phyloP scores from a whole-genome alignment of 2,797 vertebrate genomes.

The Melanotaenia trifasciata region DNA sequence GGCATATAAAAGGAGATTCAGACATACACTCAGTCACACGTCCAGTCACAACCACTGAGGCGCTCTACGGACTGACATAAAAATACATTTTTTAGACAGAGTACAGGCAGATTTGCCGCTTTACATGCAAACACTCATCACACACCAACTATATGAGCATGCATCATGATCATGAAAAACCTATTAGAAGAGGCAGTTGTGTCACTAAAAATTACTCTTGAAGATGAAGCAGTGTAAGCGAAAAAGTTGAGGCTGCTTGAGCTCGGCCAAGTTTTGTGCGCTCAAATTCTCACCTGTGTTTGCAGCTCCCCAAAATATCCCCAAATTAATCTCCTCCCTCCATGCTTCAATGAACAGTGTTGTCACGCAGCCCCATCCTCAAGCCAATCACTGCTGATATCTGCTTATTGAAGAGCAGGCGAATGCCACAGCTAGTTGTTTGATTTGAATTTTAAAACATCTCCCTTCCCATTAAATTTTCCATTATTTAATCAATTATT shows the following conservation, averaged over 20 bases:
- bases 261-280: conserved; percentile 23
- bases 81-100: conserved; percentile 24
- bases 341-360: conserved; percentile 46
- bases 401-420: conserved; percentile 64
- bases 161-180: conserved; percentile 20
- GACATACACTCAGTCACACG: conserved; percentile 10
- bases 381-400: conserved; percentile 71
- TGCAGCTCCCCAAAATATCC: conserved; percentile 49
- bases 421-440: conserved; percentile 74
- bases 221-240: conserved; percentile 15
- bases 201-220: conserved; percentile 29
- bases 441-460: conserved; percentile 87
- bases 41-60: conserved; percentile 33
- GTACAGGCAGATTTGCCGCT: conserved; percentile 4
- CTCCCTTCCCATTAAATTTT: conserved; percentile 85
- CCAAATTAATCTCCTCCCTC: conserved; percentile 69
- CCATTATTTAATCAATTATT: conserved; percentile 88
- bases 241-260: conserved; percentile 24
- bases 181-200: conserved; percentile 20
- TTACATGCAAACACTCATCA: conserved; percentile 22
- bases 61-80: conserved; percentile 14
- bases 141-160: conserved; percentile 21
- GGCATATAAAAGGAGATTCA: conserved; percentile 22
- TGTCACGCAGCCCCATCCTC: conserved; percentile 43
- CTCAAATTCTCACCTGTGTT: conserved; percentile 30